phyloP scores from a whole-genome alignment of 1,140 invertebrate species.

The Nylanderia fulva region DNA sequence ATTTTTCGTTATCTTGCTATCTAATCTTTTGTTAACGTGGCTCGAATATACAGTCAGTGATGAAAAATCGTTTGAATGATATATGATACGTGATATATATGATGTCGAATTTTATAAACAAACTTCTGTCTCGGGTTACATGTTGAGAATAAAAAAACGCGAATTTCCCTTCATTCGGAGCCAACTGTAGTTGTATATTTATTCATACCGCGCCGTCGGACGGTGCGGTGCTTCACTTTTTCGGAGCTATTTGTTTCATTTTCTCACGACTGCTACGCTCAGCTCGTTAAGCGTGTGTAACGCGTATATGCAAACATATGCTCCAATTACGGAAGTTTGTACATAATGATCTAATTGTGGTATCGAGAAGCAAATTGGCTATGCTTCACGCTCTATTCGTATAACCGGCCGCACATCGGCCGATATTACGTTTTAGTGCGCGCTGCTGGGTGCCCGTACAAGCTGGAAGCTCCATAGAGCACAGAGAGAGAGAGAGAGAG shows the following conservation, averaged over 20 bases:
- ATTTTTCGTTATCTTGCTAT: slow-evolving; percentile 8
- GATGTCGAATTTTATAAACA: slow-evolving; percentile 46
- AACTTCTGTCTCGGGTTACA: slow-evolving; percentile 8
- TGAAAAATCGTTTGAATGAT: slow-evolving; percentile 10
- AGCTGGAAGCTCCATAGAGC: neutral
- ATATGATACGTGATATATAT: slow-evolving; percentile 2
- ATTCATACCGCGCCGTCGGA: slow-evolving; percentile 1
- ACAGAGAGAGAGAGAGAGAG: slow-evolving; percentile 15
- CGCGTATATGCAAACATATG: slow-evolving; percentile 41
- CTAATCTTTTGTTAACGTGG: neutral
- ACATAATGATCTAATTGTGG: slow-evolving; percentile 61
- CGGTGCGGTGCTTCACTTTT: slow-evolving; percentile 35
- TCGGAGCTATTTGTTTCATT: slow-evolving; percentile 36
- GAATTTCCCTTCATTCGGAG: slow-evolving; percentile 6
- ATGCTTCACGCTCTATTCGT: slow-evolving; percentile 38
- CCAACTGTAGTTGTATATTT: slow-evolving; percentile 32
- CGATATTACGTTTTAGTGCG: neutral
- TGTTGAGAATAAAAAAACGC: neutral
- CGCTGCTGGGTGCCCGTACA: neutral
- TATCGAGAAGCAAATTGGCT: slow-evolving; percentile 54
- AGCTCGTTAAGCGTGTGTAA: slow-evolving; percentile 37
- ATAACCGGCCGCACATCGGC: neutral
- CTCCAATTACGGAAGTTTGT: slow-evolving; percentile 53
- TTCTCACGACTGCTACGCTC: slow-evolving; percentile 14
- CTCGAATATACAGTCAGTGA: neutral